Evolutionary conservation across 2,113 vertebrate genomes (phyloP).

Genomic region (Rhinolophus sinicus): DNA sequence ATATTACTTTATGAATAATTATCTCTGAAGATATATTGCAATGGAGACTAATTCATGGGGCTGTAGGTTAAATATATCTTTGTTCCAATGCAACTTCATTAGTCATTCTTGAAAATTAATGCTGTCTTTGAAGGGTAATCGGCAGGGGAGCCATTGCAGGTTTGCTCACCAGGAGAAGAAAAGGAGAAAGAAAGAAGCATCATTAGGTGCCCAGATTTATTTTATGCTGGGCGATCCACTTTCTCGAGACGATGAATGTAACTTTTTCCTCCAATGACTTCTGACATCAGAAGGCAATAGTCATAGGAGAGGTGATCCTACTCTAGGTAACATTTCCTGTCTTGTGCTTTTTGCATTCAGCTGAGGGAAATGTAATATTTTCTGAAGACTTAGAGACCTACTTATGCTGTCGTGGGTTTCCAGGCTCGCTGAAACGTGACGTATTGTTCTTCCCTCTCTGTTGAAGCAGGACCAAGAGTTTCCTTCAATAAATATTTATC

Average conservation of each 20-base stretch:
- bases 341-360: neutral
- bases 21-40: neutral
- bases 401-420: neutral
- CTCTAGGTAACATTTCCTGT: neutral
- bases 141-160: neutral
- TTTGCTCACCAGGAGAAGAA: neutral
- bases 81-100: neutral
- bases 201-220: neutral
- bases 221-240: neutral
- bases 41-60: neutral
- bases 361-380: neutral
- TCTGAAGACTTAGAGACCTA: neutral
- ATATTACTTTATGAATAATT: neutral
- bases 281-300: neutral
- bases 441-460: neutral
- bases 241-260: neutral
- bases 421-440: neutral
- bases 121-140: neutral
- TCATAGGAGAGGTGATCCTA: neutral
- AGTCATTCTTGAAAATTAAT: neutral
- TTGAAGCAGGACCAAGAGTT: neutral
- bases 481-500: neutral
- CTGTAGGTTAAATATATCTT: neutral
- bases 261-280: neutral
- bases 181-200: neutral